Evolutionary conservation across 1,140 invertebrate genomes (phyloP).

Genomic region (Heliconius himera): DNA sequence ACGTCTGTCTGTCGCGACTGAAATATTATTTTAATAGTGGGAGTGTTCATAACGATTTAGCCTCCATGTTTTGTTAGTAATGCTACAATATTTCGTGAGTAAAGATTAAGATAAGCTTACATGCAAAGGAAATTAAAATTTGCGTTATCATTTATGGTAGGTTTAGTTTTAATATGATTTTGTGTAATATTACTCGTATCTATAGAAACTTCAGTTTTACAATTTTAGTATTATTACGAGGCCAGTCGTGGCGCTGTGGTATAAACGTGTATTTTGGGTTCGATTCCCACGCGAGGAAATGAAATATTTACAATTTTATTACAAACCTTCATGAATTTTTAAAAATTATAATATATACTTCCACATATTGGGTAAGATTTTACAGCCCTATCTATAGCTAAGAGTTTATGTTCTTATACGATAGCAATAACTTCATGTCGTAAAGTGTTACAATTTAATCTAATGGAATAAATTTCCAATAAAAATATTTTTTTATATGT

Average conservation of each 20-base stretch:
- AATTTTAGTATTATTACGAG: slow-evolving; percentile 11
- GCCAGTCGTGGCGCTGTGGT: no score
- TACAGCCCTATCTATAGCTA: background rate
- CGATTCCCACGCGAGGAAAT: no score
- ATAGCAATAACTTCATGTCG: background rate
- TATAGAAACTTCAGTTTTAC: slow-evolving; percentile 20
- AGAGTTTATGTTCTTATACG: background rate
- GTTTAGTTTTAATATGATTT: slow-evolving; percentile 24
- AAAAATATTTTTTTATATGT: background rate
- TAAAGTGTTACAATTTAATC: background rate
- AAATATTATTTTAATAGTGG: slow-evolving; percentile 58
- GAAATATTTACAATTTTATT: no score
- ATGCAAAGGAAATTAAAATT: slow-evolving; percentile 47
- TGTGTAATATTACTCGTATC: slow-evolving; percentile 17
- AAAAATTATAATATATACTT: background rate
- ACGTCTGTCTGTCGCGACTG: slow-evolving; percentile 52
- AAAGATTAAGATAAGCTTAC: slow-evolving; percentile 58
- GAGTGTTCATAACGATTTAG: slow-evolving; percentile 53
- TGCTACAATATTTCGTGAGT: slow-evolving; percentile 61
- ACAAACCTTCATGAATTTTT: no score
- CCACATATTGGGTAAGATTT: background rate
- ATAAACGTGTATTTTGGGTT: background rate
- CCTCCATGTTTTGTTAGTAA: slow-evolving; percentile 48
- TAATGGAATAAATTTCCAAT: background rate
- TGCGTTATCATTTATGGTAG: slow-evolving; percentile 34